These are phyloP conservation scores for Anagyrus pseudococci DNA, from an alignment of 2,888 invertebrate genomes.

Conservation along the genomic window DNA sequence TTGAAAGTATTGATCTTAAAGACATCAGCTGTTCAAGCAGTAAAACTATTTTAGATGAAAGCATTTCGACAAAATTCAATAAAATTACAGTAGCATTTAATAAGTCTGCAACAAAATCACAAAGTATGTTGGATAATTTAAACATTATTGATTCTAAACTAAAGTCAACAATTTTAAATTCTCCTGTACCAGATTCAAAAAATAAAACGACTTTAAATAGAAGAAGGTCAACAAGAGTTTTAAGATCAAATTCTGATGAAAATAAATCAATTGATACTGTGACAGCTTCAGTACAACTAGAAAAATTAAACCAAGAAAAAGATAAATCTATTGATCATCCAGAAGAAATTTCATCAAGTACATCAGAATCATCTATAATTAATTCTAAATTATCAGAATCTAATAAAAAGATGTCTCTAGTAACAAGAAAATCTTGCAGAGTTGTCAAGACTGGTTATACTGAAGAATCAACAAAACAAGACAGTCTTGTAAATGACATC, in stretches of 20 bases:
- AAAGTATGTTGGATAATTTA: not conserved
- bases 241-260: not conserved
- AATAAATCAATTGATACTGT: not conserved
- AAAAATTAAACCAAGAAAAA: not conserved
- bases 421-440: conserved; percentile 6
- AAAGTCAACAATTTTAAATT: not conserved
- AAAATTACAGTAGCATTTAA: not conserved
- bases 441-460: not conserved
- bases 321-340: not conserved
- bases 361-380: too few relatives aligned
- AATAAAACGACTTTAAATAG: not conserved
- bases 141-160: not conserved
- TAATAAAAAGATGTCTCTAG: conserved; percentile 4
- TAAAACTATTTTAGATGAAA: too few relatives aligned
- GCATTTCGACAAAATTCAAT: not conserved
- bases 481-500: too few relatives aligned
- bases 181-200: not conserved
- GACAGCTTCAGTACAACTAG: too few relatives aligned
- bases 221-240: not conserved
- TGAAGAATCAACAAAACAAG: not conserved
- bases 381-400: not conserved
- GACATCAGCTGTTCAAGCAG: too few relatives aligned
- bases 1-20: not conserved
- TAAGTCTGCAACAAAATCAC: not conserved
- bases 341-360: too few relatives aligned